Evolutionary conservation across 2,888 invertebrate species (phyloP), one percentile per base, ranked within the genome.

Genomic region (Theristus sp.): DNA sequence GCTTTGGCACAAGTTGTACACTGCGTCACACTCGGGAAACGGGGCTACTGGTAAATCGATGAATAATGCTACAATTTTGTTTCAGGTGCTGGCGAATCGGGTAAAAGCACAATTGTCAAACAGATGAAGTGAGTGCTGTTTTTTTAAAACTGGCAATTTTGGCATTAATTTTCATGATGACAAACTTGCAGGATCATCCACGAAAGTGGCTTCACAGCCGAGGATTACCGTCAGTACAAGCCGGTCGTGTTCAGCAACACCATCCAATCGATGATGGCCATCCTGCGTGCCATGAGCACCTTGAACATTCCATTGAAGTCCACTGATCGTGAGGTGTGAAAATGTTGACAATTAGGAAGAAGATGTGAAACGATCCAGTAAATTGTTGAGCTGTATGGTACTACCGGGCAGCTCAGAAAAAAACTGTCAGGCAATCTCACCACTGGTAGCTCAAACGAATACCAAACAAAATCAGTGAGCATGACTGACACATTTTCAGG

Each of bases 91-190:
- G 94, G 94, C 74, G 96, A 96, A 81, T 96, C 82, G 93, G n/a
- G n/a, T n/a, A n/a, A n/a, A n/a, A n/a, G n/a, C n/a, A n/a, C n/a
- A n/a, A n/a, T n/a, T n/a, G n/a, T 96, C 72, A 96, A 96, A 84
- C 96, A 96, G 83, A 96, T 96, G 94, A 96, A 94, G 91, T 91
- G 79, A 87, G 89, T n/a, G n/a, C n/a, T n/a, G n/a, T n/a, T n/a
- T n/a, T n/a, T n/a, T n/a, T n/a, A n/a, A n/a, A n/a, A n/a, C n/a
- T n/a, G n/a, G n/a, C n/a, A n/a, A n/a, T n/a, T n/a, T n/a, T n/a
- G 13, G 17, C 25, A 20, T 57, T 57, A 13, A 22, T 61, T 82
- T n/a, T n/a, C n/a, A n/a, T n/a, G n/a, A n/a, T n/a, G n/a, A n/a
- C n/a, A n/a, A n/a, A n/a, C 28, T 82, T 82, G 66, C 84, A 93